Evolutionary conservation across 2,113 vertebrate species (phyloP).

Genomic region (Heteronetta atricapilla): DNA sequence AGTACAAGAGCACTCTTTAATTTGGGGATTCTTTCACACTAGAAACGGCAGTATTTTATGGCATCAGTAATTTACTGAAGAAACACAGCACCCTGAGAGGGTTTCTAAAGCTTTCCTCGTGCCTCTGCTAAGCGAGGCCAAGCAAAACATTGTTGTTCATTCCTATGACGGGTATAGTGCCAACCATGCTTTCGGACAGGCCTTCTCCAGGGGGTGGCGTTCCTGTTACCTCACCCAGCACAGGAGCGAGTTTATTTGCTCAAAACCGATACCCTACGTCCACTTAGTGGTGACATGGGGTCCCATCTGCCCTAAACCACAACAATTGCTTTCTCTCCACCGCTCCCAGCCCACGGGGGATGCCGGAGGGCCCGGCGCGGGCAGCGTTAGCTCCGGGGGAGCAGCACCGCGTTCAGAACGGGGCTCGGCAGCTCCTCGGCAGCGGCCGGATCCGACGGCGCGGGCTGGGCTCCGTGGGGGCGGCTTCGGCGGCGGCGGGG

Average conservation of each 20-base stretch:
- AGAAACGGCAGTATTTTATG: neutral
- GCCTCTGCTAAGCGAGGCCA: neutral
- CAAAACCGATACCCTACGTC: neutral
- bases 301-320: neutral
- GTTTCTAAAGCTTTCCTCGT: constrained; percentile 54
- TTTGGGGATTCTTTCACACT: neutral
- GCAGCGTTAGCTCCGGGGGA: neutral
- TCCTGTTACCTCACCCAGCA: constrained; percentile 20
- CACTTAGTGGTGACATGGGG: neutral
- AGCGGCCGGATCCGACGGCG: rapidly evolving
- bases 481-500: neutral
- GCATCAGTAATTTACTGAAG: constrained; percentile 55
- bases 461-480: neutral
- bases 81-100: constrained; percentile 44
- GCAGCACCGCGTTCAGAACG: rapidly evolving
- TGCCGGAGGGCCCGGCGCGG: neutral
- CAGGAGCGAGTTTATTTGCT: neutral
- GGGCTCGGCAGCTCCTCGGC: neutral
- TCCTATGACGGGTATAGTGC: neutral
- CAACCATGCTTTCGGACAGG: neutral
- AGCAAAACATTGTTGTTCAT: neutral
- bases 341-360: neutral
- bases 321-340: neutral
- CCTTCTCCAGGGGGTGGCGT: constrained; percentile 46
- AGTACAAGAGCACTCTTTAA: constrained; percentile 13